Conservation (phyloP, 2,797 vertebrate genomes). For the Spinibarbus caldwelli region DNA sequence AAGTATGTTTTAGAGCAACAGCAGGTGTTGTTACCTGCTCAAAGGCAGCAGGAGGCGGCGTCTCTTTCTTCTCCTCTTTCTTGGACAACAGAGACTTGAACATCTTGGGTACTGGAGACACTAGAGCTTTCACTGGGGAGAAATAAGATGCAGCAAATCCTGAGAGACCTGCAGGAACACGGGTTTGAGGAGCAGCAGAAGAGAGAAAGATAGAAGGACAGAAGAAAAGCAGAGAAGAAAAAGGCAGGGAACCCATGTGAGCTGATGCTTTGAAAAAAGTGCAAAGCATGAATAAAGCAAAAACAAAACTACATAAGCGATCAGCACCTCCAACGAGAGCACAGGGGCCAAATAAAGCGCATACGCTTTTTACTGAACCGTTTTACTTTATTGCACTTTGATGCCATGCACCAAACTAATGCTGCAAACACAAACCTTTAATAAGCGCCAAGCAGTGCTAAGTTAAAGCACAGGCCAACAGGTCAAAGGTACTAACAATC, state of each 20-base stretch:
- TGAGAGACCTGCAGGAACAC: slow-evolving; percentile 78
- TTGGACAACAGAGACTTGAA: slow-evolving; percentile 94
- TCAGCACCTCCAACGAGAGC: not conserved
- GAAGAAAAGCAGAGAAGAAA: slow-evolving; percentile 3
- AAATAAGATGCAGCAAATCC: slow-evolving; percentile 90
- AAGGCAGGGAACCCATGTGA: not conserved
- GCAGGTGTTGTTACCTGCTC: slow-evolving; percentile 82
- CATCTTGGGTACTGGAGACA: slow-evolving; percentile 96
- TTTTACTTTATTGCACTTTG: not conserved
- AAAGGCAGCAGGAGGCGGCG: slow-evolving; percentile 75
- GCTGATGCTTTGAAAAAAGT: not conserved
- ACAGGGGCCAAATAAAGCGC: not conserved
- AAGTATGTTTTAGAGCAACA: not conserved
- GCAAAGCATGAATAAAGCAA: slow-evolving; percentile 20
- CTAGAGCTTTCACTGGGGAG: slow-evolving; percentile 90
- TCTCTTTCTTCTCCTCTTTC: slow-evolving; percentile 88
- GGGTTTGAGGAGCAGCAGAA: not conserved
- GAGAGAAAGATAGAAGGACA: slow-evolving; percentile 31
- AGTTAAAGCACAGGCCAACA: not conserved
- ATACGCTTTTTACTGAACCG: not conserved
- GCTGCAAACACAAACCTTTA: not conserved
- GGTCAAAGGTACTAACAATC: not conserved
- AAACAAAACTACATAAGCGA: not conserved
- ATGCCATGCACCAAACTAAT: not conserved
- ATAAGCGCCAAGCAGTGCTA: not conserved